Percentiles rank a stretch among this genome's conserved stretches.
Evolutionary conservation across 2,113 vertebrate genomes (phyloP).

Genomic region (Tauraco erythrolophus): DNA sequence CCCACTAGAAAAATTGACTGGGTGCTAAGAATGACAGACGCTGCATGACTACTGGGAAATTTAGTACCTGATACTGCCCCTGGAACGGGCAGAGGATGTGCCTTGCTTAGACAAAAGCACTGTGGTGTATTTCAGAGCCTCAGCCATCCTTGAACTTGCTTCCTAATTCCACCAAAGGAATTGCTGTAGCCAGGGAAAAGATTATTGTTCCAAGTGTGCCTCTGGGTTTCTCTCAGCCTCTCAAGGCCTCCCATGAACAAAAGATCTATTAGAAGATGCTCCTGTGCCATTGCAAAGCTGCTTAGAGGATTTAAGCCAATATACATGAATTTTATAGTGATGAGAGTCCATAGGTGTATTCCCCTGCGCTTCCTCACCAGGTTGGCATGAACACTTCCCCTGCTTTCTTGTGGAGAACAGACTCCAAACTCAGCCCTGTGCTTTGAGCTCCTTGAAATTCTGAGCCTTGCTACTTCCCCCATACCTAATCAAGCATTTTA

Average conservation of each 20-base stretch:
- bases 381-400: background rate
- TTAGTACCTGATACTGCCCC: background rate
- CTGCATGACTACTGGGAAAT: background rate
- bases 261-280: background rate
- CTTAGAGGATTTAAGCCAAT: background rate
- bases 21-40: background rate
- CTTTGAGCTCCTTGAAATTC: background rate
- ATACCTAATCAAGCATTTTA: background rate
- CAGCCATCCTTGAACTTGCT: background rate
- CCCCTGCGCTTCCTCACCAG: background rate
- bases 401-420: background rate
- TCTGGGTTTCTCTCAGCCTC: background rate
- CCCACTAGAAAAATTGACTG: background rate
- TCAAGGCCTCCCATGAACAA: background rate
- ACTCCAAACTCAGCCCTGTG: background rate
- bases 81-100: background rate
- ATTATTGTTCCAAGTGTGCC: background rate
- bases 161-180: background rate
- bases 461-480: background rate
- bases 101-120: background rate
- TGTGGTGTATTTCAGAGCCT: background rate
- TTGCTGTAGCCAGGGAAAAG: background rate
- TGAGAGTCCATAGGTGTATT: background rate
- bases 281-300: background rate
- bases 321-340: background rate